Base-by-base conservation (phyloP, 2,113 vertebrate genomes). In the Boulengerochromis microlepis region DNA sequence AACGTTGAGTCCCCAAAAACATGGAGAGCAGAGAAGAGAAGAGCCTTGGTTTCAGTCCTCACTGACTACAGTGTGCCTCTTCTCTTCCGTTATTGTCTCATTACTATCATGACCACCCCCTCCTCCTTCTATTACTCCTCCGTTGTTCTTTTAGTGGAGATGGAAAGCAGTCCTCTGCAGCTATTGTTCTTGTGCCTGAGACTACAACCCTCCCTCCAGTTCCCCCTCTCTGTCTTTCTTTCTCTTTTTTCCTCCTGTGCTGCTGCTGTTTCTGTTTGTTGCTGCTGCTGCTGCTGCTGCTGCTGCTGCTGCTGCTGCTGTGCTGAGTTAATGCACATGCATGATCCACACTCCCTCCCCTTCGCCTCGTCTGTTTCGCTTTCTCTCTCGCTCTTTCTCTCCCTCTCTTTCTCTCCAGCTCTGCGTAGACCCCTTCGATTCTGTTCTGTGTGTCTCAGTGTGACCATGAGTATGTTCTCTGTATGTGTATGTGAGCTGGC, bases 321-420 rank as follows among this genome's bases (percentile, higher is more conserved):
- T 96, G 93, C 93, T 95, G 91, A 95, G 93, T 96, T 97, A 96
- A 93, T 96, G 95, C 95, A 96, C 96, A 97, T 95, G 97, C 97
- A 97, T 83, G 96, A 96, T 95, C 93, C 91, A 92, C 92, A 87
- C 92, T 94, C 94, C 93, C 94, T 94, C 94, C 93, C 91, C 89
- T 93, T 91, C 83, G 82, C 92, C 93, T 93, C 84, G 92, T 92
- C 89, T 91, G 87, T 92, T 91, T 92, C 89, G 84, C 91, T 92
- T 86, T 84, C 90, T 86, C 90, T 87, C 90, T 91, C 89, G 74
- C 71, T 47, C 15, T 29, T 90, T 80, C 86, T 57, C 89, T 86
- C 89, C 53, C 86, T 82, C 87, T 83, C 81, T 86, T 86, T 92
- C 83, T 91, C 84, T 74, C 82, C 81, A 93, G 93, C 95, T 91